A percentile compares a stretch with the other conserved stretches of the same genome.
These are phyloP conservation scores for Cacoxenus indagator DNA, from an alignment of 2,888 invertebrate species.

Conservation along the genomic window DNA sequence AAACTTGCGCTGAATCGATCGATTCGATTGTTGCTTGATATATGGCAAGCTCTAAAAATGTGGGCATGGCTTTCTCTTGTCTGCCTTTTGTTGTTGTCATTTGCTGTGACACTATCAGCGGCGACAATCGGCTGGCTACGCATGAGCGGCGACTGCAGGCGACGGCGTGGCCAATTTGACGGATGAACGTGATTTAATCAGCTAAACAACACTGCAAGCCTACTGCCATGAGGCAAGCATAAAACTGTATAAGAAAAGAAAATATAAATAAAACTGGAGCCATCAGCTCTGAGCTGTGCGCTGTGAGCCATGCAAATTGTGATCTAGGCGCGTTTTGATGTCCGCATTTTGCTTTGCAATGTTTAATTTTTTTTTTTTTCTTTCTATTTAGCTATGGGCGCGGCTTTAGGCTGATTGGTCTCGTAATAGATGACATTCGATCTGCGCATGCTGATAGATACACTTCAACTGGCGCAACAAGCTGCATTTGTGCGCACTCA, in stretches of 20 bases:
- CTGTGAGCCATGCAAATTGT: constrained; percentile 6
- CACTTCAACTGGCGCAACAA: constrained; percentile 11
- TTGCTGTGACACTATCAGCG: constrained; percentile 40
- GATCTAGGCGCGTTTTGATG: not conserved
- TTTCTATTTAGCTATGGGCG: not conserved
- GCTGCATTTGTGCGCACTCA: no score
- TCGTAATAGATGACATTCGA: constrained; percentile 17
- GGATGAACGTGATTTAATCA: constrained; percentile 68
- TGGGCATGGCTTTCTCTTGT: not conserved
- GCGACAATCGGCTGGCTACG: constrained; percentile 25
- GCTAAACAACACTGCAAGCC: constrained; percentile 19
- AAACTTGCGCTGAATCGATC: no score
- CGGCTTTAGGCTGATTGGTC: constrained; percentile 5
- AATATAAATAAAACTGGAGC: no score
- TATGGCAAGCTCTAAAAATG: not conserved
- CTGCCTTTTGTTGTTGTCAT: constrained; percentile 44
- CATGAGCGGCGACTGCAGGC: constrained; percentile 3
- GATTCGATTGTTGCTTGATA: not conserved
- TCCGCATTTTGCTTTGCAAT: no score
- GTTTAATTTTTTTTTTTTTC: no score
- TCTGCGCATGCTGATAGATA: constrained; percentile 5
- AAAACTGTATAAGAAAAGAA: not conserved
- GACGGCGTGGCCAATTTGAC: constrained; percentile 59
- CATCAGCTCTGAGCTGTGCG: not conserved
- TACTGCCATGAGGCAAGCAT: not conserved